These are phyloP conservation scores for Rugalucina vietnamica DNA, from an alignment of 2,888 invertebrate species.

Conservation along the genomic window DNA sequence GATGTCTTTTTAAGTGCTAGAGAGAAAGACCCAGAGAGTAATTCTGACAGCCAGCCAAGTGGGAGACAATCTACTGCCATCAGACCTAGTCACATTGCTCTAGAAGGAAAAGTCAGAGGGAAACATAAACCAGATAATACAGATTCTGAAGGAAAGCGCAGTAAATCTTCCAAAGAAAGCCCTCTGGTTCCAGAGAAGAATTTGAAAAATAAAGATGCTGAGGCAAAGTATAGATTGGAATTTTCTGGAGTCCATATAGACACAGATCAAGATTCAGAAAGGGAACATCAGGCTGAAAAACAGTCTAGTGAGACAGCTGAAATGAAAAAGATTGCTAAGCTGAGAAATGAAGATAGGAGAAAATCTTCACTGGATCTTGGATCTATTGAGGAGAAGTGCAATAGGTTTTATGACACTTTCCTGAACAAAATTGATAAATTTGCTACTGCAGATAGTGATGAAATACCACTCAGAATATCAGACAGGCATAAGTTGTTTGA, in stretches of 20 bases:
- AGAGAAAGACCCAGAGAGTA: conserved; percentile 8
- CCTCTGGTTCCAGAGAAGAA: background rate
- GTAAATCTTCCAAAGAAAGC: background rate
- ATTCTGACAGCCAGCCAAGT: background rate
- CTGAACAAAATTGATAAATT: conserved; percentile 16
- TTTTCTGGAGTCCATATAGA: conserved; percentile 76
- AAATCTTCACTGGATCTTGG: conserved; percentile 55
- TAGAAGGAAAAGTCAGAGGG: no score
- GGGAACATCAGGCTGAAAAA: background rate
- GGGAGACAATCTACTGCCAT: background rate
- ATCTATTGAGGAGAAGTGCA: conserved; percentile 53
- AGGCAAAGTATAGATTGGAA: conserved; percentile 73
- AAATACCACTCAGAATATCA: background rate
- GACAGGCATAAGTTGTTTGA: conserved; percentile 63
- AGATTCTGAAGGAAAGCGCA: background rate
- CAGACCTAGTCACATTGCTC: background rate
- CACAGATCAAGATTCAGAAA: conserved; percentile 66
- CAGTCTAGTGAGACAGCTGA: background rate
- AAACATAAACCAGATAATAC: background rate
- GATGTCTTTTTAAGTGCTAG: conserved; percentile 35
- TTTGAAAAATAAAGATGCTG: conserved; percentile 22
- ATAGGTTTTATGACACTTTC: conserved; percentile 25
- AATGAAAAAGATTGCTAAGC: conserved; percentile 1
- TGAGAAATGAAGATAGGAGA: conserved; percentile 32
- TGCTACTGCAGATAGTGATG: background rate